These are phyloP conservation scores for Criorhina ranunculi DNA, from an alignment of 2,888 invertebrate genomes.

Conservation along the genomic window DNA sequence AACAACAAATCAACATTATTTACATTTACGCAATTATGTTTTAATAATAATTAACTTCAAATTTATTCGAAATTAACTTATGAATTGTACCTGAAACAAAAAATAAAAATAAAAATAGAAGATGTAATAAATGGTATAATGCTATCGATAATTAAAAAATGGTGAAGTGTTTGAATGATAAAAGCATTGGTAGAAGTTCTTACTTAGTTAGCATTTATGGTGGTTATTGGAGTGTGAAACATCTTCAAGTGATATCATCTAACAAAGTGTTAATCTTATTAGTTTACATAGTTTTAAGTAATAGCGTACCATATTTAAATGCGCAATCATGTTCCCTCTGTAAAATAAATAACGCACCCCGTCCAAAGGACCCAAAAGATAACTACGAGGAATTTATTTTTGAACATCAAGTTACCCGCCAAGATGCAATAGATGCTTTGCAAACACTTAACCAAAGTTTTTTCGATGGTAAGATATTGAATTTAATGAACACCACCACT, in stretches of 20 bases:
- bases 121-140: slow-evolving; percentile 43
- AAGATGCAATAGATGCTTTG: slow-evolving; percentile 82
- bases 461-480: slow-evolving; percentile 79
- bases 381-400: slow-evolving; percentile 82
- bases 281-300: slow-evolving; percentile 48
- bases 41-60: not conserved
- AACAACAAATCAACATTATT: not conserved
- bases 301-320: slow-evolving; percentile 32
- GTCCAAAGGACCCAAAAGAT: slow-evolving; percentile 75
- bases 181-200: slow-evolving; percentile 16
- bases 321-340: slow-evolving; percentile 78
- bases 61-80: not conserved
- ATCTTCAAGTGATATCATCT: slow-evolving; percentile 29
- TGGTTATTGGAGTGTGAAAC: slow-evolving; percentile 56
- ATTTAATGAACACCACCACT: not conserved
- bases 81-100: not conserved
- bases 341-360: slow-evolving; percentile 61
- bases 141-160: slow-evolving; percentile 55
- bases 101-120: not conserved
- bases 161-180: slow-evolving; percentile 61
- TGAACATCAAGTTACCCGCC: slow-evolving; percentile 83
- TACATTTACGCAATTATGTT: not conserved
- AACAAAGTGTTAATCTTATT: slow-evolving; percentile 50
- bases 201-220: slow-evolving; percentile 35
- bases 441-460: slow-evolving; percentile 80